Conservation (phyloP, 2,113 vertebrate genomes). For the Nanorana parkeri region DNA sequence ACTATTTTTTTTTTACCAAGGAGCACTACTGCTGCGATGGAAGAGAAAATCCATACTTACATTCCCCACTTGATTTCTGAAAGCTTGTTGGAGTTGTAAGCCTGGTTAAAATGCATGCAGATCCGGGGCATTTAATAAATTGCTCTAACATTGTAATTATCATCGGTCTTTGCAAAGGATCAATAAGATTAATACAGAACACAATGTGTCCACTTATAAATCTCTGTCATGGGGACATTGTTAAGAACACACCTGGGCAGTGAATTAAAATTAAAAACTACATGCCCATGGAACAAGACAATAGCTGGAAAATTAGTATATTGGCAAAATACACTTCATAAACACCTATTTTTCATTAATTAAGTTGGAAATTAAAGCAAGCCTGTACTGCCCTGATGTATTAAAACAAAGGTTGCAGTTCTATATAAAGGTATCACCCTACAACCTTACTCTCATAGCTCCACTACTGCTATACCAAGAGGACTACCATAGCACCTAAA, state of each 20-base stretch:
- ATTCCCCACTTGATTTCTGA: constrained; percentile 37
- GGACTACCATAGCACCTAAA: no score
- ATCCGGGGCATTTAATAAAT: constrained; percentile 21
- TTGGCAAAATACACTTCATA: no score
- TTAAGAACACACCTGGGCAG: not conserved
- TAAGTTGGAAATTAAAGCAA: no score
- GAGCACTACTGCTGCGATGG: constrained; percentile 7
- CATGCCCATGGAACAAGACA: not conserved
- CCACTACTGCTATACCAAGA: no score
- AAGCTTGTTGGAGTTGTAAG: constrained; percentile 30
- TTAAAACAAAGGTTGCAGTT: no score
- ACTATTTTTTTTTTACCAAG: not conserved
- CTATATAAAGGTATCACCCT: no score
- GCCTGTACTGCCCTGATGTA: no score
- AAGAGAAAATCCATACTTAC: constrained; percentile 28
- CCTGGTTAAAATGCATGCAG: constrained; percentile 43
- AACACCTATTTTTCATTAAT: no score
- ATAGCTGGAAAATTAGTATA: not conserved
- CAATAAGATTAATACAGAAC: constrained; percentile 50
- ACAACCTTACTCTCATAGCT: no score
- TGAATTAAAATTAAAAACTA: not conserved
- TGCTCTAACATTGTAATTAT: constrained; percentile 39
- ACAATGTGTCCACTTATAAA: constrained; percentile 42
- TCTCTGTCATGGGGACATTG: constrained; percentile 38
- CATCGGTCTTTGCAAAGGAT: constrained; percentile 42